phyloP scores from a whole-genome alignment of 2,797 vertebrate species.

The Schizothorax lantsangensis region DNA sequence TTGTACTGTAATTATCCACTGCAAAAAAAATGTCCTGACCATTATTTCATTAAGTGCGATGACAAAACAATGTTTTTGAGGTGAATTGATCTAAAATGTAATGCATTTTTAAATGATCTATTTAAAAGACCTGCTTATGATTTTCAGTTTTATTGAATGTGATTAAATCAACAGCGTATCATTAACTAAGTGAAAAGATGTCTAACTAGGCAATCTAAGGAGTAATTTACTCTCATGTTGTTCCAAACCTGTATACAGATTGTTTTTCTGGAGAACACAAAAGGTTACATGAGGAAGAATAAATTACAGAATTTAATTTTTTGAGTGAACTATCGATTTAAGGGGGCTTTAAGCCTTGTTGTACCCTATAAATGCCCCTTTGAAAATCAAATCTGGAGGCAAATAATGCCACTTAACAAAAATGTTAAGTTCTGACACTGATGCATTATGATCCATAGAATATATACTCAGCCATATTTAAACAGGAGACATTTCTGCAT shows the following conservation, averaged over 20 bases:
- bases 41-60: background rate
- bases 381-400: background rate
- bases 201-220: background rate
- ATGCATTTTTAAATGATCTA: background rate
- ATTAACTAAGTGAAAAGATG: background rate
- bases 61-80: background rate
- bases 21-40: background rate
- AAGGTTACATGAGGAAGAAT: background rate
- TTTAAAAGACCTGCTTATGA: background rate
- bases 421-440: background rate
- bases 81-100: background rate
- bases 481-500: constrained; percentile 17
- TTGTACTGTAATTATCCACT: background rate
- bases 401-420: background rate
- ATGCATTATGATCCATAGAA: background rate
- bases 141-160: background rate
- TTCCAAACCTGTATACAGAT: background rate
- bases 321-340: background rate
- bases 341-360: background rate
- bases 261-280: background rate
- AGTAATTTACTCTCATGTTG: background rate
- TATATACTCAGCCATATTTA: constrained; percentile 14
- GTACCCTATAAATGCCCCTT: too few relatives aligned
- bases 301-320: background rate
- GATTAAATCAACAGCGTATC: background rate